Percentiles rank a stretch among this genome's conserved stretches.
phyloP scores from a whole-genome alignment of 2,113 vertebrate species.

The Mohoua ochrocephala region DNA sequence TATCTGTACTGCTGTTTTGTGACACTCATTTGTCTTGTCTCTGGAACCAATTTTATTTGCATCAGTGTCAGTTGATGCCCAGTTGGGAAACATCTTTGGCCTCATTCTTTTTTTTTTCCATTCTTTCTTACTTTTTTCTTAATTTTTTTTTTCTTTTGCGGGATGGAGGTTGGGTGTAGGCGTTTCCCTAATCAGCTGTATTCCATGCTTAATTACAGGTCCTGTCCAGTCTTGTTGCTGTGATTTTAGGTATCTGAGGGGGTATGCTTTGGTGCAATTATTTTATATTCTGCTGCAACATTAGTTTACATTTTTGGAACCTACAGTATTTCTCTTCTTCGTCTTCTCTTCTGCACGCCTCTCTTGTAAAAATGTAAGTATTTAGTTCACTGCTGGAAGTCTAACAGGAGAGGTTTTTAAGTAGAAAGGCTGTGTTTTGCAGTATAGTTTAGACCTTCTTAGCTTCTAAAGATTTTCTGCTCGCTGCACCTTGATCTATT shows the following conservation, averaged over 20 bases:
- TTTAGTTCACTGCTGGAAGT: constrained; percentile 56
- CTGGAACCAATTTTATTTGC: background rate
- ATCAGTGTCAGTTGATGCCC: background rate
- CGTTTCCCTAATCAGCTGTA: constrained; percentile 66
- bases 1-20: background rate
- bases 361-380: constrained; percentile 71
- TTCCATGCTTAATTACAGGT: constrained; percentile 69
- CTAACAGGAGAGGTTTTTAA: constrained; percentile 63
- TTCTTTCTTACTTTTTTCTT: background rate
- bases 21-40: background rate
- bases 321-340: constrained; percentile 69
- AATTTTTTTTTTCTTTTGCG: background rate
- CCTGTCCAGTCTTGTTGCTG: constrained; percentile 70
- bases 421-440: constrained; percentile 47
- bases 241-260: constrained; percentile 70
- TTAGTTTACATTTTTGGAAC: constrained; percentile 70
- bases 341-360: constrained; percentile 66
- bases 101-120: background rate
- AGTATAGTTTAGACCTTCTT: background rate
- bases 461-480: constrained; percentile 43
- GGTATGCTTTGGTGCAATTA: constrained; percentile 68
- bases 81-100: background rate
- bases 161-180: constrained; percentile 53
- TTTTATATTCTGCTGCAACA: constrained; percentile 68
- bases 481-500: constrained; percentile 39